phyloP scores from a whole-genome alignment of 2,113 vertebrate genomes.

The Procavia capensis region DNA sequence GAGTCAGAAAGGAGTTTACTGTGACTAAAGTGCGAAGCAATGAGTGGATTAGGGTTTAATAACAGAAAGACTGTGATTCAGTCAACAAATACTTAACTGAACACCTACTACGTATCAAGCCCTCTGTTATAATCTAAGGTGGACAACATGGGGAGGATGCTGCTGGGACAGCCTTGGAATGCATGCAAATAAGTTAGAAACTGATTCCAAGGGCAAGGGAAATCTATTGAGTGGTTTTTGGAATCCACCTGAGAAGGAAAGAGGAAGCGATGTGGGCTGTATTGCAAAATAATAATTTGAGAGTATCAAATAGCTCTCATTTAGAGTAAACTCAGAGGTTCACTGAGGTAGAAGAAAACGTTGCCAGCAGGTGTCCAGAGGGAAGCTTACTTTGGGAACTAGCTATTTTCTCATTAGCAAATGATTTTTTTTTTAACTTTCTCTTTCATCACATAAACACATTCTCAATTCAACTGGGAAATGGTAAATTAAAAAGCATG shows the following conservation, averaged over 20 bases:
- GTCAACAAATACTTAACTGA: neutral
- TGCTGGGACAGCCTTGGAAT: neutral
- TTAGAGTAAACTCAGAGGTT: neutral
- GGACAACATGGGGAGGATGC: neutral
- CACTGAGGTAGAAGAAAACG: neutral
- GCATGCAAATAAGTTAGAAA: neutral
- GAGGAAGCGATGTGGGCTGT: accelerated
- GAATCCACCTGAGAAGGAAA: neutral
- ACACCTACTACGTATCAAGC: neutral
- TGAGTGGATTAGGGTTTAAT: neutral
- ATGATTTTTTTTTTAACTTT: neutral
- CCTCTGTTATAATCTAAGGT: neutral
- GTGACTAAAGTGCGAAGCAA: neutral
- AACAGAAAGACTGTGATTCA: neutral
- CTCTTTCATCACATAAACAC: neutral
- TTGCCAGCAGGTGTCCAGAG: neutral
- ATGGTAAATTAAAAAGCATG: neutral
- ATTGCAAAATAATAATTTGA: neutral
- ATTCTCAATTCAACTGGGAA: neutral
- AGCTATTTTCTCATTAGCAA: neutral
- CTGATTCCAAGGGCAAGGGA: neutral
- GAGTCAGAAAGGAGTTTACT: neutral
- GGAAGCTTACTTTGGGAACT: neutral
- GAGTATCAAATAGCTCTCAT: neutral
- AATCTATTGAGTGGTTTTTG: neutral